Percentiles rank a stretch among this genome's conserved stretches.
Evolutionary conservation across 2,888 invertebrate genomes (phyloP).

Genomic region (Melipona bicolor): DNA sequence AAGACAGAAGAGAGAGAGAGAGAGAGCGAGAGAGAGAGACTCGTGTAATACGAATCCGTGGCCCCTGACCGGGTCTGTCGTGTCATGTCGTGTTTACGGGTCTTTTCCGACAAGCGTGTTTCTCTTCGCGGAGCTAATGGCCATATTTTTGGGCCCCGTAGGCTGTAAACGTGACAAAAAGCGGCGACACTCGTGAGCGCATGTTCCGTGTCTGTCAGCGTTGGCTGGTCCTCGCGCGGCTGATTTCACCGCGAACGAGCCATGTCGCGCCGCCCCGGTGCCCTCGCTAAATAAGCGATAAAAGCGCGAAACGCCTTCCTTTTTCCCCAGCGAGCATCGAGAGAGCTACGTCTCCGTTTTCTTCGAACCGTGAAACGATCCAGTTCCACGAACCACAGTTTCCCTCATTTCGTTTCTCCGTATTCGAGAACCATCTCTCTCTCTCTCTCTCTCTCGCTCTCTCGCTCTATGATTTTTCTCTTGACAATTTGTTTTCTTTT

Average conservation of each 20-base stretch:
- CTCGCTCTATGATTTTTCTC: too few species aligned
- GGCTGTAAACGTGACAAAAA: conserved; percentile 79
- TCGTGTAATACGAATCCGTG: conserved; percentile 67
- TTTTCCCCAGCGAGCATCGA: conserved; percentile 15
- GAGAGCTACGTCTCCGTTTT: conserved; percentile 12
- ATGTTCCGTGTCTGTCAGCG: conserved; percentile 80
- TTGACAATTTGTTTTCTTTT: background rate
- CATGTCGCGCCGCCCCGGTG: conserved; percentile 20
- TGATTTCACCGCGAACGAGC: conserved; percentile 51
- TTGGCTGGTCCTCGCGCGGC: conserved; percentile 52
- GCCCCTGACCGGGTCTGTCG: conserved; percentile 60
- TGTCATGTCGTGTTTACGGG: conserved; percentile 70
- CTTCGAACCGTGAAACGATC: background rate
- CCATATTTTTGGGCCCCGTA: conserved; percentile 75
- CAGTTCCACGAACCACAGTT: background rate
- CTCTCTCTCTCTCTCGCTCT: too few species aligned
- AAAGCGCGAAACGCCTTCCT: conserved; percentile 50
- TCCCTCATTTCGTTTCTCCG: background rate
- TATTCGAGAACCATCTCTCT: background rate
- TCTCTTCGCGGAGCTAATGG: conserved; percentile 72
- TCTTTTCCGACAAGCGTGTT: conserved; percentile 64
- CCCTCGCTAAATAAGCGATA: conserved; percentile 55
- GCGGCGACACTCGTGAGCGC: conserved; percentile 77
- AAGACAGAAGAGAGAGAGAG: too few species aligned
- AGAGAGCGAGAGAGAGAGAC: conserved; percentile 45